phyloP scores from a whole-genome alignment of 2,797 vertebrate genomes.

The Neosilurus mollespiculum region DNA sequence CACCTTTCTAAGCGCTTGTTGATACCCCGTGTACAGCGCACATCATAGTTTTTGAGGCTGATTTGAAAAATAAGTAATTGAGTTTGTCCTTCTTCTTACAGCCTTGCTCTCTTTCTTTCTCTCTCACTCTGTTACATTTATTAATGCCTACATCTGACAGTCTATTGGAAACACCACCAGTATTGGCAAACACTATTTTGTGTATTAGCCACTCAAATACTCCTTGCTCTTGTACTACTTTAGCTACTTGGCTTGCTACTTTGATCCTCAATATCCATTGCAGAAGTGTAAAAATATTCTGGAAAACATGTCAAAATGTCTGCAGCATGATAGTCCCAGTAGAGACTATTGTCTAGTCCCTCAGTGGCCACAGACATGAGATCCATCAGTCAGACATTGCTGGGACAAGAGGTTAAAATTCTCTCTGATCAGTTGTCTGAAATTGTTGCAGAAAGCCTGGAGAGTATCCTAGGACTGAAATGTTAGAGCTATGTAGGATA shows the following conservation, averaged over 20 bases:
- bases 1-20: slow-evolving; percentile 56
- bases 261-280: neutral
- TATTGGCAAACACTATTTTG: neutral
- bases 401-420: slow-evolving; percentile 19
- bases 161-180: neutral
- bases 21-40: slow-evolving; percentile 34
- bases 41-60: slow-evolving; percentile 51
- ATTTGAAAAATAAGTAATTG: slow-evolving; percentile 44
- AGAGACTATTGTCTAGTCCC: slow-evolving; percentile 14
- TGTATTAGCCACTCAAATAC: slow-evolving; percentile 11
- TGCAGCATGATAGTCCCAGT: slow-evolving; percentile 6
- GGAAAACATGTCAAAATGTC: slow-evolving; percentile 24
- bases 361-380: slow-evolving; percentile 8
- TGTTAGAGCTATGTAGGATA: neutral
- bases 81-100: slow-evolving; percentile 22
- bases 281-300: slow-evolving; percentile 7
- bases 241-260: neutral
- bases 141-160: neutral
- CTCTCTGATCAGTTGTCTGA: slow-evolving; percentile 17
- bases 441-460: slow-evolving; percentile 1
- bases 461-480: neutral
- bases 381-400: slow-evolving; percentile 14
- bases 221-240: neutral
- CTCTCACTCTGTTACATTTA: neutral
- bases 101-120: slow-evolving; percentile 1